Conservation (phyloP, 1,140 invertebrate genomes). For the Gryllus bimaculatus region DNA sequence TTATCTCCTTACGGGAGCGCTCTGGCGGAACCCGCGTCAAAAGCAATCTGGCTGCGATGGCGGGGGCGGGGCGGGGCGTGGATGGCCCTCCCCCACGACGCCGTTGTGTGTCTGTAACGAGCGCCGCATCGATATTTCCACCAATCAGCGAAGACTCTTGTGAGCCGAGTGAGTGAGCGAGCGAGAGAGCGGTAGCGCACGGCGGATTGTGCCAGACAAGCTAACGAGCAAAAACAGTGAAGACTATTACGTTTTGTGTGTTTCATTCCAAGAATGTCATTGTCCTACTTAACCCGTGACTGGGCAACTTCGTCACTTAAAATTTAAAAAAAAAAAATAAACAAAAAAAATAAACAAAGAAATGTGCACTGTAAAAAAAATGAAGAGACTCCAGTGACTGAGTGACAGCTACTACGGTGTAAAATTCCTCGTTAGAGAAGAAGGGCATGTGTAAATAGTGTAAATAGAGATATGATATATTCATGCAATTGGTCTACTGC, state of each 20-base stretch:
- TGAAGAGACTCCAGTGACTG: background rate
- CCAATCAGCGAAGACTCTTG: background rate
- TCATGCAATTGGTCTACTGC: background rate
- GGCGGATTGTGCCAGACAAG: no score
- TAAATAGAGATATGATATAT: background rate
- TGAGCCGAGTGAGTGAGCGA: background rate
- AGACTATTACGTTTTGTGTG: background rate
- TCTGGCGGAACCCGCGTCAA: background rate
- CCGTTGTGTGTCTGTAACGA: background rate
- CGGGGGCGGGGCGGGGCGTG: no score
- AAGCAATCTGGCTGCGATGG: background rate
- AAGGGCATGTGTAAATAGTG: background rate
- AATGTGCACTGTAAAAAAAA: background rate
- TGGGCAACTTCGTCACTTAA: background rate
- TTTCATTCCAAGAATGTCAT: constrained; percentile 1
- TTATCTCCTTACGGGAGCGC: background rate
- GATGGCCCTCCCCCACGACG: no score
- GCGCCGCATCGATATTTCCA: background rate
- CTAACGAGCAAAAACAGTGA: no score
- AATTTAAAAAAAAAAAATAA: background rate
- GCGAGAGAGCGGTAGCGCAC: no score
- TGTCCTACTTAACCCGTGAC: background rate
- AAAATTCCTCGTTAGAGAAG: background rate
- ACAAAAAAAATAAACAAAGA: background rate
- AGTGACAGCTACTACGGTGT: background rate